phyloP scores from a whole-genome alignment of 2,113 vertebrate genomes.

The Aspidoscelis tigris region DNA sequence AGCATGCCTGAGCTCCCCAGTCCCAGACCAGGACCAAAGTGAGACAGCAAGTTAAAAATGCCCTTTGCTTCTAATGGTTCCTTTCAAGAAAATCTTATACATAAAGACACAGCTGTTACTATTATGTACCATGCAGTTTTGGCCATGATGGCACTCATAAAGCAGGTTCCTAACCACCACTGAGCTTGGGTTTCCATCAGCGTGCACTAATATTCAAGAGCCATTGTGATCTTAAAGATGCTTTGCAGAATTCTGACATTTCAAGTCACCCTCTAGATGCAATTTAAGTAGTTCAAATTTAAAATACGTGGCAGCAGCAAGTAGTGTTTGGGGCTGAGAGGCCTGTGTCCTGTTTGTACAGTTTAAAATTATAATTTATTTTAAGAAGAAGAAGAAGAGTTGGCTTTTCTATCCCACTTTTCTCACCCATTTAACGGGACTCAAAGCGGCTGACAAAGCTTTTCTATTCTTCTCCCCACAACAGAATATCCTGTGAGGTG shows the following conservation, averaged over 20 bases:
- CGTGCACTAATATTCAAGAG: not conserved
- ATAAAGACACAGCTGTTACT: not conserved
- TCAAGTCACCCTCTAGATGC: not conserved
- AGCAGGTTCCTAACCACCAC: not conserved
- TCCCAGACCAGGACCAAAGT: too few relatives aligned
- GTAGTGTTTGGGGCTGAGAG: too few relatives aligned
- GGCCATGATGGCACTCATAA: not conserved
- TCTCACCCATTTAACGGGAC: too few relatives aligned
- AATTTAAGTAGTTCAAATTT: accelerated
- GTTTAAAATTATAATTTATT: not conserved
- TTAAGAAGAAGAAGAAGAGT: not conserved
- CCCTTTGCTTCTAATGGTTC: too few relatives aligned
- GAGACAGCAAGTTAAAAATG: too few relatives aligned
- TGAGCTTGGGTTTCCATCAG: not conserved
- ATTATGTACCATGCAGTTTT: not conserved
- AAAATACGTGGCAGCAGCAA: not conserved
- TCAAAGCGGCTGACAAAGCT: too few relatives aligned
- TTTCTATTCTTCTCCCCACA: too few relatives aligned
- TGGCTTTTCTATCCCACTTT: too few relatives aligned
- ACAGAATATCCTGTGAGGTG: too few relatives aligned
- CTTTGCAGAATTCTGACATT: not conserved
- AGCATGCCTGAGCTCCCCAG: too few relatives aligned
- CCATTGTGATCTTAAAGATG: not conserved
- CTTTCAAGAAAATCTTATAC: not conserved
- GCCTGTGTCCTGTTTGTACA: too few relatives aligned